A percentile compares a stretch with the other conserved stretches of the same genome.
These are phyloP conservation scores for Halocynthia roretzi DNA, from an alignment of 23 tunicate species.

Conservation along the genomic window DNA sequence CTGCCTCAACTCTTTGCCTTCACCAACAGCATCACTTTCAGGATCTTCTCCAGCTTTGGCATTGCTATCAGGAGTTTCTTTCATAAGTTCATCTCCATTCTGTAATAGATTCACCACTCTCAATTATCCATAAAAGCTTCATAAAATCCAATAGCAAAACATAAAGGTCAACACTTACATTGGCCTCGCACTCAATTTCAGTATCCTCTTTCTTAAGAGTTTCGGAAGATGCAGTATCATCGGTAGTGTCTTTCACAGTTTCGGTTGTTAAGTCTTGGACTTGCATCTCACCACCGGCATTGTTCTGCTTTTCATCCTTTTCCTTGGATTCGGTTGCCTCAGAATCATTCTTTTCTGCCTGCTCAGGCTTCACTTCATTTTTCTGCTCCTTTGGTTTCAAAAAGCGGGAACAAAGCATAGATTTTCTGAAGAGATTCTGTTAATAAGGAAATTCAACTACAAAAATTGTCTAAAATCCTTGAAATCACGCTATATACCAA, in stretches of 20 bases:
- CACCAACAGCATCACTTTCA: too few species aligned
- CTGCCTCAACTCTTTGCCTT: too few species aligned
- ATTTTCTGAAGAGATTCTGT: conserved; percentile 15
- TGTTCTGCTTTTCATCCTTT: neutral
- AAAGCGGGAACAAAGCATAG: conserved; percentile 14
- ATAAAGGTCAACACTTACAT: too few species aligned
- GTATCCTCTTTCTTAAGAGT: neutral
- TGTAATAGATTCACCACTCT: too few species aligned
- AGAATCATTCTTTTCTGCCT: neutral
- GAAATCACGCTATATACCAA: neutral
- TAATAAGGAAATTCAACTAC: neutral
- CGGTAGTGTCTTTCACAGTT: neutral
- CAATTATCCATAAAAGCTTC: too few species aligned
- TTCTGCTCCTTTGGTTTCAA: conserved; percentile 6
- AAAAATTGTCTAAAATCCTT: too few species aligned
- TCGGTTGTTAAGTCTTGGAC: neutral
- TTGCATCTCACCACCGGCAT: neutral
- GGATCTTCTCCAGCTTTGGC: too few species aligned
- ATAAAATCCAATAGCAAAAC: too few species aligned
- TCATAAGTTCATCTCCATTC: too few species aligned
- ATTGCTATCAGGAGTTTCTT: too few species aligned
- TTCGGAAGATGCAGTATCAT: neutral
- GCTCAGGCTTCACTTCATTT: neutral
- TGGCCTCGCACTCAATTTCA: neutral
- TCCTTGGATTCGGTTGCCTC: neutral